Conservation (phyloP, 2,888 invertebrate genomes). For the Spicauda simplicius region DNA sequence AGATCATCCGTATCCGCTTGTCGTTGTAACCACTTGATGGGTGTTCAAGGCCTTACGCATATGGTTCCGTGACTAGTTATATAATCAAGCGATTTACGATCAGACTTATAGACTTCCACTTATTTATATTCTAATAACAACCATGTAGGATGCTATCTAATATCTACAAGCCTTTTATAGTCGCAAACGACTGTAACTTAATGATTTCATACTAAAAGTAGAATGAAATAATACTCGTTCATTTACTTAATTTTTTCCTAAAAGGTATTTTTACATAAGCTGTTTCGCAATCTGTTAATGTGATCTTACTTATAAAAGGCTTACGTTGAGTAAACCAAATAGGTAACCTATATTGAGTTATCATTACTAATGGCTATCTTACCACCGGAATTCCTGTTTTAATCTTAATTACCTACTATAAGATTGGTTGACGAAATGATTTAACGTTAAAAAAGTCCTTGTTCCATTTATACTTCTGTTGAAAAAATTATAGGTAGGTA, state of each 20-base stretch:
- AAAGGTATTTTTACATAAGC: background rate
- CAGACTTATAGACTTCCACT: background rate
- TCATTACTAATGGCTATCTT: too few relatives aligned
- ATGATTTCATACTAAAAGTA: too few relatives aligned
- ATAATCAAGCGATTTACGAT: conserved; percentile 10
- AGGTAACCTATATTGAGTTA: too few relatives aligned
- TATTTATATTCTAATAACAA: background rate
- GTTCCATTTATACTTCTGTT: too few relatives aligned
- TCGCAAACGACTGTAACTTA: too few relatives aligned
- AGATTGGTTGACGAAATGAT: too few relatives aligned
- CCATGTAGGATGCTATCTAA: background rate
- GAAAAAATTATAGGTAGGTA: too few relatives aligned
- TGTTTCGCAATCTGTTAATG: background rate
- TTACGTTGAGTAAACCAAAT: too few relatives aligned
- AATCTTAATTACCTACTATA: too few relatives aligned
- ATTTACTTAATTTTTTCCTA: background rate
- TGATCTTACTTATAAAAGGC: background rate
- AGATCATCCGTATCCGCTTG: conserved; percentile 65
- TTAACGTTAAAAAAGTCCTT: too few relatives aligned
- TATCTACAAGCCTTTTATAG: too few relatives aligned
- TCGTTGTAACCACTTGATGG: conserved; percentile 40
- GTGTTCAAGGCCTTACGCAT: conserved; percentile 58
- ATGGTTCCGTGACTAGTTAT: conserved; percentile 29
- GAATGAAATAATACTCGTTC: background rate
- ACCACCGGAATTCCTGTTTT: too few relatives aligned